phyloP scores from a whole-genome alignment of 2,797 vertebrate genomes.

The Siniperca obscura region DNA sequence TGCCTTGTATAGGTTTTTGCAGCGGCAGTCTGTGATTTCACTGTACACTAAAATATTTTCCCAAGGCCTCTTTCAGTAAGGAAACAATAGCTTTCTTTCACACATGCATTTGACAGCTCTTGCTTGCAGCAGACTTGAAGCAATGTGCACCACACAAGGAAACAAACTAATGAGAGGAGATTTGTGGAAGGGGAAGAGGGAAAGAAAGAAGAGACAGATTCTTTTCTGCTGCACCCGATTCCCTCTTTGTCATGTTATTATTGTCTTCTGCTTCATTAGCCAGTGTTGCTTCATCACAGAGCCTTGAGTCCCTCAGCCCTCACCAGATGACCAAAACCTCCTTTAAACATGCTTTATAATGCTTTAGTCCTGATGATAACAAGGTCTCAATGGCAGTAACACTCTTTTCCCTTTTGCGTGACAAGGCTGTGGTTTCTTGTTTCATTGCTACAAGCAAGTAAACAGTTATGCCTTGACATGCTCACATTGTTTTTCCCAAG shows the following conservation, averaged over 20 bases:
- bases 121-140: slow-evolving; percentile 75
- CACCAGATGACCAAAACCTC: slow-evolving; percentile 62
- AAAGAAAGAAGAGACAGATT: slow-evolving; percentile 38
- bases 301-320: slow-evolving; percentile 65
- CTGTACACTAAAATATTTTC: slow-evolving; percentile 62
- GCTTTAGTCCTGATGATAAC: slow-evolving; percentile 61
- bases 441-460: slow-evolving; percentile 58
- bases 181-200: slow-evolving; percentile 54
- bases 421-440: slow-evolving; percentile 58
- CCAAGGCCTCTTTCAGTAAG: slow-evolving; percentile 61
- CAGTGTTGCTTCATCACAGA: slow-evolving; percentile 72
- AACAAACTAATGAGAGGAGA: slow-evolving; percentile 82
- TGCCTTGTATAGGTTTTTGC: slow-evolving; percentile 57
- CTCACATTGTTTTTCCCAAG: slow-evolving; percentile 50
- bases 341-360: slow-evolving; percentile 58
- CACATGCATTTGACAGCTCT: slow-evolving; percentile 78
- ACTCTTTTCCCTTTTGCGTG: slow-evolving; percentile 38
- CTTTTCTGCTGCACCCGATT: slow-evolving; percentile 28
- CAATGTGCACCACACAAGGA: slow-evolving; percentile 68
- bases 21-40: slow-evolving; percentile 62
- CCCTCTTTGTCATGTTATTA: slow-evolving; percentile 61
- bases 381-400: slow-evolving; percentile 43
- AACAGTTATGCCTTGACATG: slow-evolving; percentile 67
- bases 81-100: slow-evolving; percentile 68
- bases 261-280: slow-evolving; percentile 78